Evolutionary conservation across 1,140 invertebrate genomes (phyloP).

Genomic region (Drosophila albomicans): DNA sequence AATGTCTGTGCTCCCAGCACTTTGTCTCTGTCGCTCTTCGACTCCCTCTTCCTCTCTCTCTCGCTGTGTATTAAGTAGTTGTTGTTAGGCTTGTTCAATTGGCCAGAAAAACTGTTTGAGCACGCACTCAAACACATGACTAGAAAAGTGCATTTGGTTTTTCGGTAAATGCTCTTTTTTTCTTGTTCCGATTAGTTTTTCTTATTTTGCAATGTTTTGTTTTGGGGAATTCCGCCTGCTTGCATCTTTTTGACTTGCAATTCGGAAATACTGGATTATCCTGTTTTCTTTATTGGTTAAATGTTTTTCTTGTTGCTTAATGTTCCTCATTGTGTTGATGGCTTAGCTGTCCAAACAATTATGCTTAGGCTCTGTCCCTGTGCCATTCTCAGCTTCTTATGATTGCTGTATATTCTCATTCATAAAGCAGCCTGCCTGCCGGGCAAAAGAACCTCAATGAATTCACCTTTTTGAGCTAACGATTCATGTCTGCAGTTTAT

Average conservation of each 20-base stretch:
- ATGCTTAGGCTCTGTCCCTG: neutral
- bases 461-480: constrained; percentile 31
- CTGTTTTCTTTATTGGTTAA: constrained; percentile 83
- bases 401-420: constrained; percentile 45
- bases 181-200: constrained; percentile 27
- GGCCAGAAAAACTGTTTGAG: constrained; percentile 77
- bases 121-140: constrained; percentile 74
- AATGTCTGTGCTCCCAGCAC: neutral
- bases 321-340: constrained; percentile 63
- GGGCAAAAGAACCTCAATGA: constrained; percentile 31
- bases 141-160: constrained; percentile 60
- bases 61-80: constrained; percentile 26
- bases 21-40: neutral
- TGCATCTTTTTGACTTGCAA: constrained; percentile 81
- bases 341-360: constrained; percentile 73
- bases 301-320: constrained; percentile 51
- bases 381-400: constrained; percentile 33
- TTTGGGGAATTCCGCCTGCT: constrained; percentile 79
- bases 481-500: constrained; percentile 32
- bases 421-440: constrained; percentile 53
- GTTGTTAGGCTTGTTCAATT: constrained; percentile 65
- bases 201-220: constrained; percentile 7
- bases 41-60: no score
- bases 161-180: constrained; percentile 22
- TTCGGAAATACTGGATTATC: constrained; percentile 82